phyloP scores from a whole-genome alignment of 2,113 vertebrate species.

The Ailuropoda melanoleuca region DNA sequence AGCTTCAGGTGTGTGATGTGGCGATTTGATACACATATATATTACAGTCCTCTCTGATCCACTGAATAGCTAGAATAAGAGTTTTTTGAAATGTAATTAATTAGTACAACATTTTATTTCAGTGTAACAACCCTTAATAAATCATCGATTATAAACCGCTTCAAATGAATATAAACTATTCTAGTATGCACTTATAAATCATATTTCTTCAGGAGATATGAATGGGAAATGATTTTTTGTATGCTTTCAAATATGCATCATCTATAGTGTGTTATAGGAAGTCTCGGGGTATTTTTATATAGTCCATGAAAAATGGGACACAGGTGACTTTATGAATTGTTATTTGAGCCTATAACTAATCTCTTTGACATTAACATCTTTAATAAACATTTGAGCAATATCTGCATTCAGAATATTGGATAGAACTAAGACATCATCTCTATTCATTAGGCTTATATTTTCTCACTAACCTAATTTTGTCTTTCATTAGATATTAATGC shows the following conservation, averaged over 20 bases:
- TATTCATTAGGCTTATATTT: slow-evolving; percentile 67
- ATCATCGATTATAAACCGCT: background rate
- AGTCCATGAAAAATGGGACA: slow-evolving; percentile 39
- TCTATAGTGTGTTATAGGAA: background rate
- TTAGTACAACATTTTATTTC: slow-evolving; percentile 31
- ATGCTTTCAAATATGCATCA: background rate
- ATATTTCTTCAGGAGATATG: background rate
- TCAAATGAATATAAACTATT: background rate
- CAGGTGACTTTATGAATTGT: slow-evolving; percentile 39
- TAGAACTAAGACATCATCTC: slow-evolving; percentile 53
- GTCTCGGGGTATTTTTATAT: slow-evolving; percentile 38
- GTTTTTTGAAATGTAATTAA: slow-evolving; percentile 1
- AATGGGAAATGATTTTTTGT: slow-evolving; percentile 5
- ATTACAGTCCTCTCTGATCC: background rate
- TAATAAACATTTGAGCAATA: slow-evolving; percentile 65
- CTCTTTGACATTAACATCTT: slow-evolving; percentile 67
- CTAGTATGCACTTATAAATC: slow-evolving; percentile 6
- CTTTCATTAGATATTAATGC: slow-evolving; percentile 62
- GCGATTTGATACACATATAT: background rate
- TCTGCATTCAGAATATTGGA: slow-evolving; percentile 45
- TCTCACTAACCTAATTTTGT: slow-evolving; percentile 69
- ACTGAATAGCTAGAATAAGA: background rate
- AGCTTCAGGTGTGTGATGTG: background rate
- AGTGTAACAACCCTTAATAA: background rate
- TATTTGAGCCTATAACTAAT: slow-evolving; percentile 57